phyloP scores from a whole-genome alignment of 2,888 invertebrate species.

The Drosophila multiciliata region DNA sequence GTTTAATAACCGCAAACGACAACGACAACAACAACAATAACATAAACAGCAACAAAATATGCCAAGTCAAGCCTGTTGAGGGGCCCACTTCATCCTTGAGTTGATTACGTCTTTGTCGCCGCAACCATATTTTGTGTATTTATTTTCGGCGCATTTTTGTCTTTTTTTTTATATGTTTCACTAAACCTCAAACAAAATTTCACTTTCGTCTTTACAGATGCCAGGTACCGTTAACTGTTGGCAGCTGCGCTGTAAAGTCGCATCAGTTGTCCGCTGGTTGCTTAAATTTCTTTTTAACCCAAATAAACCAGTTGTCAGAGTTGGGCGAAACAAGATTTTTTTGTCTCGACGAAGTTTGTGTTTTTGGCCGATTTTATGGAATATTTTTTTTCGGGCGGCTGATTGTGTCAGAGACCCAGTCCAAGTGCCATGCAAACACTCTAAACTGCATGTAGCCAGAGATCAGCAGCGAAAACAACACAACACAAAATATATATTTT shows the following conservation, averaged over 20 bases:
- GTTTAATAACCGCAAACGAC: conserved; percentile 51
- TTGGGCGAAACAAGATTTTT: conserved; percentile 58
- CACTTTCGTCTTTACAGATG: conserved; percentile 73
- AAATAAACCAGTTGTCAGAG: conserved; percentile 74
- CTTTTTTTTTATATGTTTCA: conserved; percentile 27
- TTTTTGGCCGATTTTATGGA: conserved; percentile 9
- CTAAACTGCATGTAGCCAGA: conserved; percentile 47
- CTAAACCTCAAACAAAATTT: conserved; percentile 52
- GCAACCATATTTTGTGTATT: conserved; percentile 52
- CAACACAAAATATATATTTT: conserved; percentile 12
- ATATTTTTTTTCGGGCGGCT: conserved; percentile 19
- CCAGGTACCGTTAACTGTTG: conserved; percentile 64
- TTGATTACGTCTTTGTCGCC: conserved; percentile 75
- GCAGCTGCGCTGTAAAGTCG: conserved; percentile 33
- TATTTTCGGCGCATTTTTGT: conserved; percentile 6
- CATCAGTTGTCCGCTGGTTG: conserved; percentile 42
- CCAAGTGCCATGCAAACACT: conserved; percentile 63
- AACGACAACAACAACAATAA: conserved; percentile 26
- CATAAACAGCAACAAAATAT: conserved; percentile 34
- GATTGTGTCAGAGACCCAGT: conserved; percentile 61
- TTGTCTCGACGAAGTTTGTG: conserved; percentile 42
- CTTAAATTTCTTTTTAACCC: conserved; percentile 80
- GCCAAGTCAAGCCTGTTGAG: conserved; percentile 75
- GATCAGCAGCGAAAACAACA: conserved; percentile 36
- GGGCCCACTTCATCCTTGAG: conserved; percentile 77